phyloP scores from a whole-genome alignment of 2,113 vertebrate species.

The Ariopsis seemanni region DNA sequence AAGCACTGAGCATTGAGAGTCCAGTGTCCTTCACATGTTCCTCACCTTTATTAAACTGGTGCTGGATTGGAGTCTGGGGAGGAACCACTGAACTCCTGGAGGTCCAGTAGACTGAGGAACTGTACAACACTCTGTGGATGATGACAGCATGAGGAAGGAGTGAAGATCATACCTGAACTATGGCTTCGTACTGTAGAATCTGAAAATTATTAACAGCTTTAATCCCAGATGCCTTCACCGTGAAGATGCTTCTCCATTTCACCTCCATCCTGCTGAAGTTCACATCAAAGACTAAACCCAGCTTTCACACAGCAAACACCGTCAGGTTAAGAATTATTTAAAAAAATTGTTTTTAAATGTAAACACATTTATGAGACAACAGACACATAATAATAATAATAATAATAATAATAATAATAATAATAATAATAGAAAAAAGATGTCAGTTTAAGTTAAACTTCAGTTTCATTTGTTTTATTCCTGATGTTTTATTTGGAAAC shows the following conservation, averaged over 20 bases:
- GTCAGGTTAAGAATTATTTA: too few species aligned
- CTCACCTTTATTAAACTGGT: too few species aligned
- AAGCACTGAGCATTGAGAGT: neutral
- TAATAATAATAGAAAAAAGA: too few species aligned
- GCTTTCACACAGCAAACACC: neutral
- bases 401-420: too few species aligned
- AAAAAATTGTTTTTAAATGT: too few species aligned
- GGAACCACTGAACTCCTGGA: too few species aligned
- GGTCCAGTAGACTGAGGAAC: neutral
- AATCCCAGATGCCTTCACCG: neutral
- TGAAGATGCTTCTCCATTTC: neutral
- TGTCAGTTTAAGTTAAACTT: too few species aligned
- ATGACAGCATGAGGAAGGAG: neutral
- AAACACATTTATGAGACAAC: neutral
- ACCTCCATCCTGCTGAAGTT: neutral
- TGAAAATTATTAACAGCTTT: neutral
- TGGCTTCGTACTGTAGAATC: neutral
- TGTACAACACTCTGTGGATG: neutral
- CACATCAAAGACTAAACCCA: neutral
- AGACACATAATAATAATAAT: too few species aligned
- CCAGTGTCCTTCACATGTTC: neutral
- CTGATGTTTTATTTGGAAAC: too few species aligned
- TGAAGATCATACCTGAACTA: neutral
- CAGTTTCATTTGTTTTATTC: too few species aligned
- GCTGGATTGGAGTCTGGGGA: too few species aligned